These are phyloP conservation scores for Cantharis nigra DNA, from an alignment of 2,888 invertebrate species.

Conservation along the genomic window DNA sequence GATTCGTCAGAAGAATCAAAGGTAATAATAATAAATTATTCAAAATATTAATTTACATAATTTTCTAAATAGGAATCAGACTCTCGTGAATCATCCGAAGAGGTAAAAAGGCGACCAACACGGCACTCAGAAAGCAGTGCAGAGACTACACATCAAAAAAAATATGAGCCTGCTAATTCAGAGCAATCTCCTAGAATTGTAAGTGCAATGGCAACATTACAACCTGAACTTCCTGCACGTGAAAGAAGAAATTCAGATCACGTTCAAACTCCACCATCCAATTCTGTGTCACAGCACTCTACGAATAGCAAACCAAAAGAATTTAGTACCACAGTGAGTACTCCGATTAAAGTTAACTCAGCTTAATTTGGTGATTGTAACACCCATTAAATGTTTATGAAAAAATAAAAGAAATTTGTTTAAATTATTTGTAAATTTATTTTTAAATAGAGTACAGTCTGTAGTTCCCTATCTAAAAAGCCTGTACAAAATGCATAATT, in stretches of 20 bases:
- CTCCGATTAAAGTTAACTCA: neutral
- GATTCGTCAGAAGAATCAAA: constrained; percentile 7
- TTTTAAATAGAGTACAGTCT: constrained; percentile 54
- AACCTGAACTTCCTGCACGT: neutral
- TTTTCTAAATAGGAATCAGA: neutral
- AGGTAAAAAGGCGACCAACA: neutral
- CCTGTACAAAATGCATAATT: constrained; percentile 53
- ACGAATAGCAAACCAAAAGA: no score
- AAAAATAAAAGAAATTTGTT: neutral
- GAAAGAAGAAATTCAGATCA: neutral
- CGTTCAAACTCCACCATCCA: neutral
- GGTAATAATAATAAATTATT: neutral
- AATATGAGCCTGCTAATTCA: neutral
- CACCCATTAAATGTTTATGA: neutral
- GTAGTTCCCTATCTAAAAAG: constrained; percentile 53
- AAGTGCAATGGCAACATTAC: neutral
- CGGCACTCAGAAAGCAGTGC: neutral
- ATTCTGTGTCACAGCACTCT: neutral
- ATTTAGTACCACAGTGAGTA: neutral
- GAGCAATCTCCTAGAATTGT: neutral
- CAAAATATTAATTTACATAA: neutral
- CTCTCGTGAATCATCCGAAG: constrained; percentile 1
- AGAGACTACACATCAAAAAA: neutral
- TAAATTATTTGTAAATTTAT: constrained; percentile 49
- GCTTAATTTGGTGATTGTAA: neutral